phyloP scores from a whole-genome alignment of 2,888 invertebrate species.

The Hipparchia semele region DNA sequence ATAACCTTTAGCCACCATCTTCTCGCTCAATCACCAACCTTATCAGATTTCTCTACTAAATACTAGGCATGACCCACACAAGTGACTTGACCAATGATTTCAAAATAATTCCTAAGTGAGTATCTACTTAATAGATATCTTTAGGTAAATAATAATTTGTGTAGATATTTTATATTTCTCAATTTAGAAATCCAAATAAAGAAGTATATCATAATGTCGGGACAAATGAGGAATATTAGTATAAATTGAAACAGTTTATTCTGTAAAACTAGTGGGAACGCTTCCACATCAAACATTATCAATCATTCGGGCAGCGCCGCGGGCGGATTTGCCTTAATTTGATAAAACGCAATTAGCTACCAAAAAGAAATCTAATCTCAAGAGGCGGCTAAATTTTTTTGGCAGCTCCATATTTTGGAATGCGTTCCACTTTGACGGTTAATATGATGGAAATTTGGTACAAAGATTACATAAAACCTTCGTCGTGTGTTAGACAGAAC shows the following conservation, averaged over 20 bases:
- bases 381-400: constrained; percentile 72
- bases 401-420: constrained; percentile 62
- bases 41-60: too few species aligned
- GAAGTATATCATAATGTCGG: constrained; percentile 35
- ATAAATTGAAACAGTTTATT: constrained; percentile 80
- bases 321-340: constrained; percentile 77
- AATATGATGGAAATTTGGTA: constrained; percentile 51
- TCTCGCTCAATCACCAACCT: too few species aligned
- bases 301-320: constrained; percentile 69
- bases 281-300: constrained; percentile 75
- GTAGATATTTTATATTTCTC: not conserved
- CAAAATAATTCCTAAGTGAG: too few species aligned
- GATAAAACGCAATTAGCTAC: constrained; percentile 83
- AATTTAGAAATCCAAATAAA: constrained; percentile 28
- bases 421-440: constrained; percentile 61
- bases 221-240: constrained; percentile 74
- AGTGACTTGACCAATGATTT: too few species aligned
- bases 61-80: too few species aligned
- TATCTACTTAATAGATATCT: too few species aligned
- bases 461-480: constrained; percentile 44
- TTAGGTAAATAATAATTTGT: not conserved
- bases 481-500: constrained; percentile 30
- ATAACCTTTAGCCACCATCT: too few species aligned
- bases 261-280: constrained; percentile 76
- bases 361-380: constrained; percentile 81